phyloP scores from a whole-genome alignment of 2,888 invertebrate species.

The Pyrochroa serraticornis region DNA sequence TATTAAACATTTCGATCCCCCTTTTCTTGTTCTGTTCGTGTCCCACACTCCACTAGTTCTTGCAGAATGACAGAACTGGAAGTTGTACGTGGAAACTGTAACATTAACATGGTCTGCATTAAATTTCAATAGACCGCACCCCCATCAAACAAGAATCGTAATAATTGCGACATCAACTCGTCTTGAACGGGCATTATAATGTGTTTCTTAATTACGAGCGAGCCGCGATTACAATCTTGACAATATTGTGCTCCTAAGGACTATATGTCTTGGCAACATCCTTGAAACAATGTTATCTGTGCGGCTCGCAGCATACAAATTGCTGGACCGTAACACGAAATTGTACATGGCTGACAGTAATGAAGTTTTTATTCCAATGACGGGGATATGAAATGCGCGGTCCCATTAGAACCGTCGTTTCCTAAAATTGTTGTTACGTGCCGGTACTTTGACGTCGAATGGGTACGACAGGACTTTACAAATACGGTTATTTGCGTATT shows the following conservation, averaged over 20 bases:
- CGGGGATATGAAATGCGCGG: slow-evolving; percentile 34
- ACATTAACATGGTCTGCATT: too few relatives aligned
- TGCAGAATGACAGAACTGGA: too few relatives aligned
- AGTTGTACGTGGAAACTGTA: too few relatives aligned
- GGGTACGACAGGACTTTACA: neutral
- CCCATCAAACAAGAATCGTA: too few relatives aligned
- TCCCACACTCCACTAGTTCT: too few relatives aligned
- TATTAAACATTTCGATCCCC: neutral
- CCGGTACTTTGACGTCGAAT: slow-evolving; percentile 13
- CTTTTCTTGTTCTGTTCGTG: too few relatives aligned
- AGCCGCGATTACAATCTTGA: slow-evolving; percentile 26
- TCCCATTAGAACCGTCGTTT: slow-evolving; percentile 28
- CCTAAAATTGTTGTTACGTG: slow-evolving; percentile 12
- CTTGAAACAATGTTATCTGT: slow-evolving; percentile 45
- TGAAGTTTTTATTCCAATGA: slow-evolving; percentile 39
- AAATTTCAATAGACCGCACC: too few relatives aligned
- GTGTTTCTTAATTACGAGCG: slow-evolving; percentile 27
- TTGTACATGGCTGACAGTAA: slow-evolving; percentile 27
- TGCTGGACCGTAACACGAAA: slow-evolving; percentile 38
- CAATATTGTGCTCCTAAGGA: slow-evolving; percentile 23
- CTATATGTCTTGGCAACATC: slow-evolving; percentile 24
- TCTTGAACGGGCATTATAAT: slow-evolving; percentile 5
- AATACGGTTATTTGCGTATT: slow-evolving; percentile 21
- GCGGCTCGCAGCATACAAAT: slow-evolving; percentile 39
- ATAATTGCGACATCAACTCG: too few relatives aligned